Conservation (phyloP, 2,113 vertebrate species). For the Prochilodus magdalenae region DNA sequence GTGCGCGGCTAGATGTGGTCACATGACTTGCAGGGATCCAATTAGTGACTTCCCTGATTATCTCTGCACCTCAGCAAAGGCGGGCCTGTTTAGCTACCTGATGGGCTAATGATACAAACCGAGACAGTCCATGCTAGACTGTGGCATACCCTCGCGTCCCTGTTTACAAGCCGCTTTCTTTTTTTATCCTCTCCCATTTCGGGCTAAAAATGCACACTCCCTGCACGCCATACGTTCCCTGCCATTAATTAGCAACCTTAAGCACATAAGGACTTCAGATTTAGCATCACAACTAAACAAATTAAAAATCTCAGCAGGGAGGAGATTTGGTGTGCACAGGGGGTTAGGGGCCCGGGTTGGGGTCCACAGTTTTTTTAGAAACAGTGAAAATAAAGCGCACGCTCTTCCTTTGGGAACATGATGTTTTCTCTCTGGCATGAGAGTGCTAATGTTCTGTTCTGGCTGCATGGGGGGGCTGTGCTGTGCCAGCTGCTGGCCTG, state of each 20-base stretch:
- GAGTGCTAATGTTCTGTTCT: slow-evolving; percentile 18
- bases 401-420: slow-evolving; percentile 16
- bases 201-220: slow-evolving; percentile 27
- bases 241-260: slow-evolving; percentile 47
- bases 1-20: slow-evolving; percentile 27
- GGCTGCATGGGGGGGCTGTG: slow-evolving; percentile 31
- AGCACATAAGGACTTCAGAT: slow-evolving; percentile 38
- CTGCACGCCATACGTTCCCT: slow-evolving; percentile 7
- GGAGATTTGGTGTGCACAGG: slow-evolving; percentile 15
- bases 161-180: slow-evolving; percentile 30
- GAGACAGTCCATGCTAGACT: slow-evolving; percentile 24
- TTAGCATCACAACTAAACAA: slow-evolving; percentile 50
- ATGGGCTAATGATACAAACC: slow-evolving; percentile 44
- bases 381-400: slow-evolving; percentile 20
- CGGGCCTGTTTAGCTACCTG: slow-evolving; percentile 48
- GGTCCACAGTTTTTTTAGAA: neutral
- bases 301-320: slow-evolving; percentile 47
- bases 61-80: slow-evolving; percentile 36
- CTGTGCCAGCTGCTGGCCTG: slow-evolving; percentile 48
- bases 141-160: neutral
- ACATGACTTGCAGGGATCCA: slow-evolving; percentile 46
- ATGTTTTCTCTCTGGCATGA: neutral
- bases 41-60: slow-evolving; percentile 53
- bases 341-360: slow-evolving; percentile 9
- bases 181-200: neutral